A percentile compares a stretch with the other conserved stretches of the same genome.
Conservation (phyloP, 1,140 invertebrate genomes). For the Lepidotrigona ventralis region DNA sequence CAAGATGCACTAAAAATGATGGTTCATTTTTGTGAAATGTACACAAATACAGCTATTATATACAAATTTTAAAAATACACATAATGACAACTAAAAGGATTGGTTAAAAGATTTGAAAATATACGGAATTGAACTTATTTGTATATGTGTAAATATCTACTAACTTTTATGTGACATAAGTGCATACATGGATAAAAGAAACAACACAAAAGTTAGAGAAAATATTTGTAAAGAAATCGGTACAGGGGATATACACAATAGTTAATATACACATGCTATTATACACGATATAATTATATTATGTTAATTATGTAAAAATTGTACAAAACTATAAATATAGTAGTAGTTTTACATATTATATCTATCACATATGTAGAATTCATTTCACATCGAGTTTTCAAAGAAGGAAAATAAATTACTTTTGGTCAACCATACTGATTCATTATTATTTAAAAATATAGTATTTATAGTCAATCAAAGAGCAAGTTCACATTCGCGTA, state of each 20-base stretch:
- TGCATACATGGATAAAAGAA: neutral
- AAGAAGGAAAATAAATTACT: constrained; percentile 6
- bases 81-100: neutral
- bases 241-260: constrained; percentile 1
- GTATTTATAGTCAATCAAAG: no score
- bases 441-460: neutral
- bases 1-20: neutral
- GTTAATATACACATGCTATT: neutral
- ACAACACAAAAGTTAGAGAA: neutral
- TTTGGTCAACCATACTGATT: neutral
- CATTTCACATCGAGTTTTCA: constrained; percentile 6
- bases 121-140: neutral
- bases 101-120: neutral
- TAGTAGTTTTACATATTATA: constrained; percentile 8
- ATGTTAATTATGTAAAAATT: neutral
- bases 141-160: constrained; percentile 1
- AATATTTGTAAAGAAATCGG: neutral
- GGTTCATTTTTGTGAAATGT: neutral
- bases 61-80: neutral
- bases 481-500: no score
- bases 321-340: neutral
- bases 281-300: neutral
- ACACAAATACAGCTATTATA: neutral
- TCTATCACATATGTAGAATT: constrained; percentile 1
- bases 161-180: neutral